A percentile compares a stretch with the other conserved stretches of the same genome.
phyloP scores from a whole-genome alignment of 1,140 invertebrate species.

The Drosophila erecta region DNA sequence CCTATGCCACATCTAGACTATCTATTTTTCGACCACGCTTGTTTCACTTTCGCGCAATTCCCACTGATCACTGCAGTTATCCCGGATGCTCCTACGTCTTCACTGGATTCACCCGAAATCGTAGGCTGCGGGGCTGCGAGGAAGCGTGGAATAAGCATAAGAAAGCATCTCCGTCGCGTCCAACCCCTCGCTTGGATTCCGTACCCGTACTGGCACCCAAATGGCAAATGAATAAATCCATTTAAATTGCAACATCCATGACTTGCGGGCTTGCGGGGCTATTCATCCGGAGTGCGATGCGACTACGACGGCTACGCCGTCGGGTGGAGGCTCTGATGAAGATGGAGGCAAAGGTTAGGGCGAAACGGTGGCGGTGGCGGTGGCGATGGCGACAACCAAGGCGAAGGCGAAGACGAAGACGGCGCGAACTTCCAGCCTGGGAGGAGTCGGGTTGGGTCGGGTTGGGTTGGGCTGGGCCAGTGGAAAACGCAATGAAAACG shows the following conservation, averaged over 20 bases:
- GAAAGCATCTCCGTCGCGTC: background rate
- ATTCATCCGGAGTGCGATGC: constrained; percentile 49
- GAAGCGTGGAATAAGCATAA: too few species aligned
- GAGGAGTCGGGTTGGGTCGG: background rate
- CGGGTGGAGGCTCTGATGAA: constrained; percentile 7
- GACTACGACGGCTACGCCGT: constrained; percentile 5
- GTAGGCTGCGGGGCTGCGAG: too few species aligned
- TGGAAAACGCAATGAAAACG: constrained; percentile 56
- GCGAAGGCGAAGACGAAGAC: constrained; percentile 3
- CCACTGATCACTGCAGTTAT: too few species aligned
- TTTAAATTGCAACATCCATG: constrained; percentile 81
- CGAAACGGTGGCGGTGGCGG: background rate
- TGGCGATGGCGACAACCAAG: background rate
- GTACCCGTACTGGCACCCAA: constrained; percentile 10
- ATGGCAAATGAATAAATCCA: constrained; percentile 79
- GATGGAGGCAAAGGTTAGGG: constrained; percentile 1
- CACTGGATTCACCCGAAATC: too few species aligned
- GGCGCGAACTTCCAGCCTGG: constrained; percentile 31
- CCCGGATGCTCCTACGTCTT: too few species aligned
- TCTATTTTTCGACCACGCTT: too few species aligned
- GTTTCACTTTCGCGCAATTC: too few species aligned
- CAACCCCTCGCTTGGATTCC: constrained; percentile 1
- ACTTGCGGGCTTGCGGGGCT: constrained; percentile 50
- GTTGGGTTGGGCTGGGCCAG: constrained; percentile 7
- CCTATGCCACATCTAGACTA: too few species aligned